A percentile compares a stretch with the other conserved stretches of the same genome.
Conservation (phyloP, 2,113 vertebrate genomes). For the Arizona elegans region DNA sequence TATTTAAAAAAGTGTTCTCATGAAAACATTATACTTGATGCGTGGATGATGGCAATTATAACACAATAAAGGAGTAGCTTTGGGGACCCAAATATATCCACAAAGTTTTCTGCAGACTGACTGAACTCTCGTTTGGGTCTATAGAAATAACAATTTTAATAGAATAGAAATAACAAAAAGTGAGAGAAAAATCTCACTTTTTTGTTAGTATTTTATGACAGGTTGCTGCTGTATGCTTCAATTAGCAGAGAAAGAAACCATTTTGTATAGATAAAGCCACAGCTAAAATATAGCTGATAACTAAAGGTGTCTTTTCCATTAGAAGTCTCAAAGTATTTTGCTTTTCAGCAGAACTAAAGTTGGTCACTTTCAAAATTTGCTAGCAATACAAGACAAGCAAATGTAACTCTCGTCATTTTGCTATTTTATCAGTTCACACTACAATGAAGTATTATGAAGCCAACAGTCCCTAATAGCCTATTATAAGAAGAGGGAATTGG, state of each 20-base stretch:
- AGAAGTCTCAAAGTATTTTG: not conserved
- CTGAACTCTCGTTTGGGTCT: not conserved
- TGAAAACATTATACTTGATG: not conserved
- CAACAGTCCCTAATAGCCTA: not conserved
- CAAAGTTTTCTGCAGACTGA: not conserved
- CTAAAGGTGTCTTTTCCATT: not conserved
- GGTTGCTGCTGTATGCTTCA: slow-evolving; percentile 4
- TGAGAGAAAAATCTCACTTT: not conserved
- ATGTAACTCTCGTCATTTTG: not conserved
- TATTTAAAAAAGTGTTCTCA: not conserved
- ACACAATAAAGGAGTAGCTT: not conserved
- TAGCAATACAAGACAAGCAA: not conserved
- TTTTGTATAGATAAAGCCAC: not conserved
- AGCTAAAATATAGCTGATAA: not conserved
- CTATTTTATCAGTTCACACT: not conserved
- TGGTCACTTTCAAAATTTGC: not conserved
- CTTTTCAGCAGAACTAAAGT: not conserved
- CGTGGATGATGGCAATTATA: not conserved
- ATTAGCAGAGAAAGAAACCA: slow-evolving; percentile 4
- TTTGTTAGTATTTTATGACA: not conserved
- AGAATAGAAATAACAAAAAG: not conserved
- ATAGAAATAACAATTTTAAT: not conserved
- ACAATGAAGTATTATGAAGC: not conserved
- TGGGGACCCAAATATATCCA: not conserved
- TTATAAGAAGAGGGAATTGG: not conserved